Percentiles rank a stretch among this genome's conserved stretches.
Evolutionary conservation across 2,797 vertebrate genomes (phyloP).

Genomic region (Mastacembelus armatus): DNA sequence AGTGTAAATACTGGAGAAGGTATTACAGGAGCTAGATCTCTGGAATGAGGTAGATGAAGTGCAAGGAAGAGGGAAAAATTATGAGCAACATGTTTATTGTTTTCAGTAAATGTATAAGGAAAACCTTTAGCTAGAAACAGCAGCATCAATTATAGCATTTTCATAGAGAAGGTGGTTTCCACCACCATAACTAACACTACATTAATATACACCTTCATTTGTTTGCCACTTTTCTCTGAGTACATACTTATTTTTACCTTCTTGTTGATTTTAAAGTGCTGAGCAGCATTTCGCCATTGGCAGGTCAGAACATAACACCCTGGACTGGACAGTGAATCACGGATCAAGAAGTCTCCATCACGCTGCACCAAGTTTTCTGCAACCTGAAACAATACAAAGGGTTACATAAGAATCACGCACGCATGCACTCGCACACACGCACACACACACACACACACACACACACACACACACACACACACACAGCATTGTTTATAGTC

Average conservation of each 20-base stretch:
- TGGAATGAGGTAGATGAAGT: too few species aligned
- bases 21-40: too few species aligned
- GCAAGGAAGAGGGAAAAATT: too few species aligned
- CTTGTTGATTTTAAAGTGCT: conserved; percentile 98
- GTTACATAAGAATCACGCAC: too few species aligned
- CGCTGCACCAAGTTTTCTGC: conserved; percentile 92
- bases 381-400: conserved; percentile 80
- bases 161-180: too few species aligned
- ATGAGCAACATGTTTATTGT: neutral
- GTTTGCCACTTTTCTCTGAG: neutral
- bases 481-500: conserved; percentile 49
- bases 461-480: conserved; percentile 9
- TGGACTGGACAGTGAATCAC: conserved; percentile 94
- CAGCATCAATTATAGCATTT: too few species aligned
- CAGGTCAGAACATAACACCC: conserved; percentile 96
- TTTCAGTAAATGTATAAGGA: neutral
- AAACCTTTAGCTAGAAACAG: neutral
- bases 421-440: neutral
- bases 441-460: conserved; percentile 18
- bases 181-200: too few species aligned
- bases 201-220: neutral
- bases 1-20: too few species aligned
- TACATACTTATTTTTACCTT: conserved; percentile 59
- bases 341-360: conserved; percentile 96
- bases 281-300: conserved; percentile 93